These are phyloP conservation scores for Paraplagusia blochii DNA, from an alignment of 2,113 vertebrate genomes.

Conservation along the genomic window DNA sequence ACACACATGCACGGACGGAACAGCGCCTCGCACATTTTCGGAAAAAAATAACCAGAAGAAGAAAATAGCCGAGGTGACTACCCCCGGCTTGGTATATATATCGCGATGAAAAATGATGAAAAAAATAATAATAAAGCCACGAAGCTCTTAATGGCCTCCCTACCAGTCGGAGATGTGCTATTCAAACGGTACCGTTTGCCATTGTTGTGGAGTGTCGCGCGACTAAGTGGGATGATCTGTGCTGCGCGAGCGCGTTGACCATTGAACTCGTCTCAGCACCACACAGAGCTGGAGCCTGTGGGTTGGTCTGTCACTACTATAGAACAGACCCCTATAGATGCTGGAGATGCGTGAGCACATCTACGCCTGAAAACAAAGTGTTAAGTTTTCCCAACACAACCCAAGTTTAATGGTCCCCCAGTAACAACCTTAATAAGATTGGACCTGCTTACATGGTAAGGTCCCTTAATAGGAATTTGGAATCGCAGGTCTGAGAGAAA, in stretches of 20 bases:
- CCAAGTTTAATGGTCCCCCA: too few species aligned
- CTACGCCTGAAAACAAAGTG: too few species aligned
- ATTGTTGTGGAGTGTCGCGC: constrained; percentile 71
- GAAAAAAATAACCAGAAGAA: constrained; percentile 23
- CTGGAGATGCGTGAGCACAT: not conserved
- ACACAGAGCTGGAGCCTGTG: constrained; percentile 27
- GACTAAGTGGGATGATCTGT: constrained; percentile 56
- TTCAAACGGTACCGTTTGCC: constrained; percentile 66
- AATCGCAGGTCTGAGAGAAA: too few species aligned
- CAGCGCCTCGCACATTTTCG: constrained; percentile 70
- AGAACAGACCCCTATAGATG: not conserved
- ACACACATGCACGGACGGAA: constrained; percentile 71
- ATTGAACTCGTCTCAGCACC: constrained; percentile 47
- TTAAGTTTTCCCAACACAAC: too few species aligned
- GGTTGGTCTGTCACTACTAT: constrained; percentile 25
- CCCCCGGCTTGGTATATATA: constrained; percentile 5
- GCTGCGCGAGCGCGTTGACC: constrained; percentile 55
- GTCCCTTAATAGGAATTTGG: too few species aligned
- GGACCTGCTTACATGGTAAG: too few species aligned
- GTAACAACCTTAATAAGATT: too few species aligned
- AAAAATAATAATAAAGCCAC: constrained; percentile 8
- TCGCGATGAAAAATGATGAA: constrained; percentile 2
- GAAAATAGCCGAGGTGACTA: constrained; percentile 15
- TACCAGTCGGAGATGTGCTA: constrained; percentile 54
- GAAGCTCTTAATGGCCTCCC: constrained; percentile 24